These are phyloP conservation scores for Liasis olivaceus DNA, from an alignment of 2,797 vertebrate genomes.

Conservation along the genomic window DNA sequence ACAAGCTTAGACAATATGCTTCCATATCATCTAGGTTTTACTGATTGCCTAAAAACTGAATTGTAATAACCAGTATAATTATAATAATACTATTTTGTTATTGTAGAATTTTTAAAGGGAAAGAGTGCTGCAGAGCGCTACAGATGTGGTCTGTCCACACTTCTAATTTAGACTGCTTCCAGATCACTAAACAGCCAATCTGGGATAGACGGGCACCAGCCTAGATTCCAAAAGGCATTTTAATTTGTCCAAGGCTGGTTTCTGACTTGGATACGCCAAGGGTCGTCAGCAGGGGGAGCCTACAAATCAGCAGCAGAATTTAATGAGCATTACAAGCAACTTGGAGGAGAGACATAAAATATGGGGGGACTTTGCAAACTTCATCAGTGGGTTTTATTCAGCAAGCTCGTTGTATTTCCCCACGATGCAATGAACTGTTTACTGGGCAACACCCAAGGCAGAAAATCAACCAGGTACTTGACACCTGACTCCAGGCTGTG, in stretches of 20 bases:
- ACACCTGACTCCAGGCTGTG: not conserved
- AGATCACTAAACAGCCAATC: not conserved
- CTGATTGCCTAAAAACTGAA: not conserved
- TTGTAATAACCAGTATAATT: not conserved
- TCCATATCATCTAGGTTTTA: not conserved
- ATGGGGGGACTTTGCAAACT: not conserved
- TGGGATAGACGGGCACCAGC: not conserved
- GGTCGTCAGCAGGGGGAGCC: conserved; percentile 8
- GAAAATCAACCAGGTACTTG: not conserved
- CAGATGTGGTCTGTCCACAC: not conserved
- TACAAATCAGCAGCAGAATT: not conserved
- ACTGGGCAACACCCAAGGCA: not conserved
- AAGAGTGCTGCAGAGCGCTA: not conserved
- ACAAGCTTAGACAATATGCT: not conserved
- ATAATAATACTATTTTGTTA: not conserved
- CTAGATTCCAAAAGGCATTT: not conserved
- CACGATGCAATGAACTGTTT: not conserved
- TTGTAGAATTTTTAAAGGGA: not conserved
- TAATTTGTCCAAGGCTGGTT: not conserved
- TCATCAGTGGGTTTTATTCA: not conserved
- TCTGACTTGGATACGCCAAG: not conserved
- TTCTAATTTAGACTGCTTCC: not conserved
- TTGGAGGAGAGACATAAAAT: not conserved
- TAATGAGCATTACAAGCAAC: not conserved
- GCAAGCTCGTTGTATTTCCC: not conserved